Conservation (phyloP, 2,888 invertebrate species). For the Andrena marginata region DNA sequence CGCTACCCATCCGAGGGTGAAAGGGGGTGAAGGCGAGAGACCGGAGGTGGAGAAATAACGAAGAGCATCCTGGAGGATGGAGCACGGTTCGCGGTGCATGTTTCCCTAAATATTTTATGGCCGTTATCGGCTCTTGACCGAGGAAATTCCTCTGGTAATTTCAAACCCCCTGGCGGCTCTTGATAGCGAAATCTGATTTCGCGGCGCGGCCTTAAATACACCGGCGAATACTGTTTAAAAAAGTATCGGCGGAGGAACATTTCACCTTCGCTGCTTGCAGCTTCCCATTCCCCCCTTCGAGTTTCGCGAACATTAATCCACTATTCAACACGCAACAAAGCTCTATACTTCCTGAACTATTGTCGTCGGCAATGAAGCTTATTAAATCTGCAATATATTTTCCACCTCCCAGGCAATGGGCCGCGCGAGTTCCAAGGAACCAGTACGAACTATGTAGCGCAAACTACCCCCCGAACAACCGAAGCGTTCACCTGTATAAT, state of each 20-base stretch:
- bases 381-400: no score
- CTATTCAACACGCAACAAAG: no score
- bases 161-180: conserved; percentile 57
- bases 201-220: conserved; percentile 26
- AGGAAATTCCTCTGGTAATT: conserved; percentile 71
- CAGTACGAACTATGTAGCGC: background rate
- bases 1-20: conserved; percentile 19
- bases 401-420: no score
- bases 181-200: conserved; percentile 52
- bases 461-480: background rate
- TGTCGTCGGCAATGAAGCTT: no score
- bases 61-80: conserved; percentile 79
- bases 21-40: conserved; percentile 40
- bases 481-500: background rate
- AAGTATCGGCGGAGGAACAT: no score
- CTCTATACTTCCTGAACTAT: no score
- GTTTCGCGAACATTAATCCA: no score
- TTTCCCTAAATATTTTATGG: conserved; percentile 77
- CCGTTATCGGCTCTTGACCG: conserved; percentile 74
- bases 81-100: conserved; percentile 62
- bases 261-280: no score
- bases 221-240: background rate
- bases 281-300: no score
- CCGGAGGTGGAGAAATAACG: conserved; percentile 66
- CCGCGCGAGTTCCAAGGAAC: no score